Evolutionary conservation across 2,888 invertebrate species (phyloP).

Genomic region (Sepiola atlantica): DNA sequence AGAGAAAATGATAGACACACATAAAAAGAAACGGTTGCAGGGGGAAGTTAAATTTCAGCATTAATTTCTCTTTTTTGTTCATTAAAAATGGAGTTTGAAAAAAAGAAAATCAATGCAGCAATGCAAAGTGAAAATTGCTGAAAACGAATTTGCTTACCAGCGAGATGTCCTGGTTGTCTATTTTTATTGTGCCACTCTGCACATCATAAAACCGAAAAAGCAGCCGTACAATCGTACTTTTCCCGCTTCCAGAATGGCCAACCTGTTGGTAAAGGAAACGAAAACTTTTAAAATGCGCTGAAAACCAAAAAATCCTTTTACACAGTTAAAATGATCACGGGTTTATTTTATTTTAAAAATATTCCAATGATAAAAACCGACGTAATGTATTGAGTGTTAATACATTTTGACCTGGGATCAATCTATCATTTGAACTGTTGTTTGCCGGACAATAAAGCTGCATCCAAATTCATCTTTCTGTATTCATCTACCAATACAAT

Average conservation of each 20-base stretch:
- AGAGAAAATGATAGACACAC: too few species aligned
- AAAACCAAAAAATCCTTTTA: not conserved
- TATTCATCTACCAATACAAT: too few species aligned
- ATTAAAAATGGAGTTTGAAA: too few species aligned
- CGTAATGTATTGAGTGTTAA: too few species aligned
- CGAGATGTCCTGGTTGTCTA: conserved; percentile 75
- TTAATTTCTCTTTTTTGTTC: too few species aligned
- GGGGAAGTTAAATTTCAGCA: too few species aligned
- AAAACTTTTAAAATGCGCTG: not conserved
- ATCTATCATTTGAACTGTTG: not conserved
- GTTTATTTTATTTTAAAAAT: not conserved
- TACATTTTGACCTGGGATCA: too few species aligned
- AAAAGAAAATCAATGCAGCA: too few species aligned
- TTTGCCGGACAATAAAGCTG: not conserved
- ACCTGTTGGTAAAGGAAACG: conserved; percentile 63
- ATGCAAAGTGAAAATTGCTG: not conserved
- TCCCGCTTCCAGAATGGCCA: conserved; percentile 76
- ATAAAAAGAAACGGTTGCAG: too few species aligned
- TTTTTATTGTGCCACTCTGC: conserved; percentile 71
- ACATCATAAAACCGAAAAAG: conserved; percentile 77
- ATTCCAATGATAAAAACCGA: not conserved
- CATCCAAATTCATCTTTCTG: too few species aligned
- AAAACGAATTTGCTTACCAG: conserved; percentile 57
- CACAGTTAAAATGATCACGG: too few species aligned
- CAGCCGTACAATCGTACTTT: conserved; percentile 77